These are phyloP conservation scores for Octodon degus DNA, from an alignment of 2,113 vertebrate species.

Conservation along the genomic window DNA sequence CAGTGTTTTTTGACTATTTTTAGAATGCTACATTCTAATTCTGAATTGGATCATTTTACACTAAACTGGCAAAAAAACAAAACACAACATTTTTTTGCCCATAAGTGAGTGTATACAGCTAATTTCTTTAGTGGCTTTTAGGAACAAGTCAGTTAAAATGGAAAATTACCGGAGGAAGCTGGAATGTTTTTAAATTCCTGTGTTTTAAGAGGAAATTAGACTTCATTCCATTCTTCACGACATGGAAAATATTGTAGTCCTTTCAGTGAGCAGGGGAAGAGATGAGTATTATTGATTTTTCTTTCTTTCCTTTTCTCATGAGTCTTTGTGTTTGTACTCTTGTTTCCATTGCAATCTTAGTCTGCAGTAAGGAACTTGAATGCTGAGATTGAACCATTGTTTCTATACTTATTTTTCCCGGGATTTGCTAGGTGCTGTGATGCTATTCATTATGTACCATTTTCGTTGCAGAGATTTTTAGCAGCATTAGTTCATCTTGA, in stretches of 20 bases:
- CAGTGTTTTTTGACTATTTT: slow-evolving; percentile 30
- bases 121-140: slow-evolving; percentile 58
- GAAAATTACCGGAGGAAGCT: slow-evolving; percentile 64
- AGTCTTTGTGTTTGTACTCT: slow-evolving; percentile 69
- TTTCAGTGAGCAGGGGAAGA: slow-evolving; percentile 67
- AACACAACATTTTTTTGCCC: neutral
- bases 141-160: slow-evolving; percentile 61
- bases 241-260: slow-evolving; percentile 58
- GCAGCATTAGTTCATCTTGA: slow-evolving; percentile 77
- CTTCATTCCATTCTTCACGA: slow-evolving; percentile 57
- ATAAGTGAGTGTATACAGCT: neutral
- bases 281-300: slow-evolving; percentile 76
- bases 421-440: slow-evolving; percentile 45
- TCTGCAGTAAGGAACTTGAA: slow-evolving; percentile 49
- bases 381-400: slow-evolving; percentile 57
- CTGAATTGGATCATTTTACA: slow-evolving; percentile 24
- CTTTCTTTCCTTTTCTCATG: slow-evolving; percentile 63
- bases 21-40: slow-evolving; percentile 50
- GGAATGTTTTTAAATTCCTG: slow-evolving; percentile 32
- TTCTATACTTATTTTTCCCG: neutral
- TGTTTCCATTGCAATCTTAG: slow-evolving; percentile 44
- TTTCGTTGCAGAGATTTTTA: slow-evolving; percentile 74
- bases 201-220: slow-evolving; percentile 14
- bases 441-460: slow-evolving; percentile 69
- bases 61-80: neutral